Percentiles rank a stretch among this genome's conserved stretches.
Evolutionary conservation across 2,888 invertebrate genomes (phyloP).

Genomic region (Ferrisia virgata): DNA sequence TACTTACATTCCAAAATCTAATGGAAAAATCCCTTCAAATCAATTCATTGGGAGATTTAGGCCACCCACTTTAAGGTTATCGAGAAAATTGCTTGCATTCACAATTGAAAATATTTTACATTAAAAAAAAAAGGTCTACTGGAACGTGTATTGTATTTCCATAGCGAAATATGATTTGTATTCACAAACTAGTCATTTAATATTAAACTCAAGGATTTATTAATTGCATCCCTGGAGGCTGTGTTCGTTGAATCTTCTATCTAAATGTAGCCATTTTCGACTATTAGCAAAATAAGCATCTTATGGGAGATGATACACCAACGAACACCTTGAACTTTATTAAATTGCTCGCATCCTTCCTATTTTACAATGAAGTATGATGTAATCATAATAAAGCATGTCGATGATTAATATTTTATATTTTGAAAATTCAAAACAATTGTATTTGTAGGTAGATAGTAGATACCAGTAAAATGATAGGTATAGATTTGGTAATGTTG

Average conservation of each 20-base stretch:
- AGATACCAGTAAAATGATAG: no score
- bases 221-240: neutral
- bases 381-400: neutral
- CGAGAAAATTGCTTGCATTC: no score
- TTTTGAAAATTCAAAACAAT: neutral
- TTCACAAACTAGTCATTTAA: neutral
- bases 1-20: no score
- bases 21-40: no score
- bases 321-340: conserved; percentile 9
- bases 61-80: no score
- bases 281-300: neutral
- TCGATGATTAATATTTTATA: neutral
- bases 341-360: neutral
- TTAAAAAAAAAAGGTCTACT: no score
- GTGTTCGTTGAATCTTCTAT: neutral
- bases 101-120: no score
- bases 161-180: neutral
- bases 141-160: neutral
- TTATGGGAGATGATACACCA: neutral
- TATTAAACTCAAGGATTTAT: conserved; percentile 8
- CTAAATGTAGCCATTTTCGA: neutral
- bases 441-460: neutral
- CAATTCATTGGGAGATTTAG: no score
- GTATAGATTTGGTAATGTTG: no score
- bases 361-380: conserved; percentile 1